Evolutionary conservation across 2,113 vertebrate genomes (phyloP).

Genomic region (Eudyptes chrysolophus): DNA sequence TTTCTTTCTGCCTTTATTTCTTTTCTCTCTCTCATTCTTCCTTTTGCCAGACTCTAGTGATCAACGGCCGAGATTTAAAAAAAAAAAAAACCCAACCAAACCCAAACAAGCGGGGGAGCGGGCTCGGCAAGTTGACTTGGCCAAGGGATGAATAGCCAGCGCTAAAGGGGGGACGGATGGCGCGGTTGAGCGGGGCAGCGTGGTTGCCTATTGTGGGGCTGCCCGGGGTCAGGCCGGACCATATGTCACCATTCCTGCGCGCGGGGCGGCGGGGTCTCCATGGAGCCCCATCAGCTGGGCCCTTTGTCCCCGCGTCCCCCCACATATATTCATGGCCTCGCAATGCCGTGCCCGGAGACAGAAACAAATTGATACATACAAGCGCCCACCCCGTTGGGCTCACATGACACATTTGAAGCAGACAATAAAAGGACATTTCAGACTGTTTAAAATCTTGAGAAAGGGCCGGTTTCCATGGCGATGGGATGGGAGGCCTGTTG

Average conservation of each 20-base stretch:
- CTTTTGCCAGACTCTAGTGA: neutral
- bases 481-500: slow-evolving; percentile 77
- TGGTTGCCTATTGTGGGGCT: slow-evolving; percentile 76
- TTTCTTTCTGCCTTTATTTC: neutral
- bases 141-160: slow-evolving; percentile 16
- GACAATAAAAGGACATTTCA: slow-evolving; percentile 87
- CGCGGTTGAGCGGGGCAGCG: slow-evolving; percentile 68
- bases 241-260: slow-evolving; percentile 90
- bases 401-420: slow-evolving; percentile 81
- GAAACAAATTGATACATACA: slow-evolving; percentile 96
- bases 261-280: slow-evolving; percentile 82
- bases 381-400: slow-evolving; percentile 79
- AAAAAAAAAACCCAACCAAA: neutral
- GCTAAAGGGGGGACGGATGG: slow-evolving; percentile 69
- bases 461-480: slow-evolving; percentile 84
- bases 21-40: neutral
- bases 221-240: slow-evolving; percentile 82
- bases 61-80: neutral
- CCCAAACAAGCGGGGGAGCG: neutral
- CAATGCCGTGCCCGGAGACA: slow-evolving; percentile 78
- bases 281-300: slow-evolving; percentile 85
- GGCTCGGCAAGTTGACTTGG: neutral
- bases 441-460: slow-evolving; percentile 90
- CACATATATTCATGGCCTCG: slow-evolving; percentile 87
- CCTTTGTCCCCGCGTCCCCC: slow-evolving; percentile 76